phyloP scores from a whole-genome alignment of 2,113 vertebrate species.

The Zosterops borbonicus region DNA sequence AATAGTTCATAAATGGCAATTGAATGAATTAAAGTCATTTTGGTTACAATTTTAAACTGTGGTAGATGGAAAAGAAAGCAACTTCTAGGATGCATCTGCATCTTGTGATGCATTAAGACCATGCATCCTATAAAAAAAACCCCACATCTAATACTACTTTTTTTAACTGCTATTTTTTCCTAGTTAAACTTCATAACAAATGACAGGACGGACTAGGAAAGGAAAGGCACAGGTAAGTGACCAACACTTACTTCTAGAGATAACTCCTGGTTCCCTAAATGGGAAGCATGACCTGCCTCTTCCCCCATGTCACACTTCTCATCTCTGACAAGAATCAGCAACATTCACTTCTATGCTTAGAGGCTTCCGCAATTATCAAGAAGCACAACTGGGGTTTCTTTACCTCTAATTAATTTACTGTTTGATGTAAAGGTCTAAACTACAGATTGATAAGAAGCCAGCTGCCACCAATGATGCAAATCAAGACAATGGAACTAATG shows the following conservation, averaged over 20 bases:
- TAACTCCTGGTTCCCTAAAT: not conserved
- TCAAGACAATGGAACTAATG: conserved; percentile 65
- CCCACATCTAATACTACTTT: not conserved
- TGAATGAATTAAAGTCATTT: not conserved
- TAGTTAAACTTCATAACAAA: not conserved
- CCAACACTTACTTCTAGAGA: not conserved
- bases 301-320: not conserved
- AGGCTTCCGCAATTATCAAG: not conserved
- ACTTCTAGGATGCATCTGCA: not conserved
- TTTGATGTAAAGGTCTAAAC: conserved; percentile 72
- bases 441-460: conserved; percentile 73
- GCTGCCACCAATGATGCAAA: conserved; percentile 71
- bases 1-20: not conserved
- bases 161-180: not conserved
- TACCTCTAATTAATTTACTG: conserved; percentile 73
- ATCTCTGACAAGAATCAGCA: conserved; percentile 48
- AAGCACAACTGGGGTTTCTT: conserved; percentile 59
- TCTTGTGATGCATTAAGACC: not conserved
- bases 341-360: conserved; percentile 4
- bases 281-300: not conserved
- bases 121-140: not conserved
- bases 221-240: not conserved
- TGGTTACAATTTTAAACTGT: not conserved
- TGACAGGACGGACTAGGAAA: not conserved
- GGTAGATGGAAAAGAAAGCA: not conserved